Conservation (phyloP, 2,797 vertebrate genomes). For the Clarias laeviceps region DNA sequence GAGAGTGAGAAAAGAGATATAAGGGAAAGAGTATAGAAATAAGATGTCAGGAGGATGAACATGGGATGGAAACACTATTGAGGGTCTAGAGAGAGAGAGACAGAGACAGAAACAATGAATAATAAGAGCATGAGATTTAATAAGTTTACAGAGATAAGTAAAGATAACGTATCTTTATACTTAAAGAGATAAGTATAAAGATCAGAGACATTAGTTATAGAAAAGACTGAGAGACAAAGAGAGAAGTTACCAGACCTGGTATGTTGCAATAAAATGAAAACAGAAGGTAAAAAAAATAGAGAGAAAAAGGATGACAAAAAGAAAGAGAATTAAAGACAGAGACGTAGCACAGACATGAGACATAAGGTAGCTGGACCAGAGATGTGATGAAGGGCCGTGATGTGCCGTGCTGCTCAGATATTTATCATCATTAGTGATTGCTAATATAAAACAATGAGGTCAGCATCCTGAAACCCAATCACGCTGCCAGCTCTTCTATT, state of each 20-base stretch:
- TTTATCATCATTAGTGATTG: conserved; percentile 52
- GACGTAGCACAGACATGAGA: conserved; percentile 24
- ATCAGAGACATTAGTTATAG: conserved; percentile 12
- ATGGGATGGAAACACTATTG: neutral
- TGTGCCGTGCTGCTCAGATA: conserved; percentile 30
- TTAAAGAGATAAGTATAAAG: neutral
- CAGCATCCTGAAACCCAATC: conserved; percentile 48
- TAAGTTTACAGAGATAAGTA: no score
- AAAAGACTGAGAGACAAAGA: neutral
- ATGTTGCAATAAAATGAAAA: neutral
- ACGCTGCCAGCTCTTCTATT: conserved; percentile 26
- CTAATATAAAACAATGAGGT: conserved; percentile 54
- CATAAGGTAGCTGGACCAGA: conserved; percentile 17
- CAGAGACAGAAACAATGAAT: no score
- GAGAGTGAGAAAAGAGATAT: conserved; percentile 16
- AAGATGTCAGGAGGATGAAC: conserved; percentile 22
- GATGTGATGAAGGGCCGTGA: conserved; percentile 16
- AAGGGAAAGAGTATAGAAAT: conserved; percentile 6
- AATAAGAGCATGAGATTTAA: no score
- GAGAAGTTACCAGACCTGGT: neutral
- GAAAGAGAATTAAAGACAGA: neutral
- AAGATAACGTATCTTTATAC: no score
- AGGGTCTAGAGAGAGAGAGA: neutral
- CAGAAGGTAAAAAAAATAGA: neutral
- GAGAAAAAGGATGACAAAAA: neutral